Percentiles rank a stretch among this genome's conserved stretches.
Evolutionary conservation across 2,113 vertebrate genomes (phyloP).

Genomic region (Myiagra hebetior): DNA sequence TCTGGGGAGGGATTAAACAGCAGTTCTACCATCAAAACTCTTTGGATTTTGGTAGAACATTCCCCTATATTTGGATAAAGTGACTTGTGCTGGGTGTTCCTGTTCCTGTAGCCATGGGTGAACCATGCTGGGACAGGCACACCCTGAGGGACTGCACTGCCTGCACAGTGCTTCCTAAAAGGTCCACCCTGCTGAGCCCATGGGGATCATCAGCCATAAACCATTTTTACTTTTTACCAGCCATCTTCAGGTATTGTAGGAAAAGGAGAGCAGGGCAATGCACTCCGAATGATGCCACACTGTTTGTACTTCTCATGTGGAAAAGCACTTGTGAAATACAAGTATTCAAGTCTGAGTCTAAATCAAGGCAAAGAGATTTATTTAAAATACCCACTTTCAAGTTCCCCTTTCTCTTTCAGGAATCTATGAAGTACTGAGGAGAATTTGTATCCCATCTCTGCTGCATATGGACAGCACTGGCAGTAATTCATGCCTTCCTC

Average conservation of each 20-base stretch:
- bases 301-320: not conserved
- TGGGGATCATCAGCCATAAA: not conserved
- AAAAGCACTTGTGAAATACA: not conserved
- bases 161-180: not conserved
- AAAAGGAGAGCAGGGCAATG: fast-evolving
- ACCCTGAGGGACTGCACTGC: not conserved
- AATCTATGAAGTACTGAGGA: not conserved
- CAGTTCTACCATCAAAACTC: too few species aligned
- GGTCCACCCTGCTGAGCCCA: not conserved
- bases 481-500: not conserved
- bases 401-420: not conserved
- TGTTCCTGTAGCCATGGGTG: not conserved
- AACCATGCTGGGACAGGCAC: fast-evolving
- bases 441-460: not conserved
- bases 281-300: fast-evolving
- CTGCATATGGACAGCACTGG: not conserved
- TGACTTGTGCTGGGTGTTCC: not conserved
- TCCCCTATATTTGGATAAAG: not conserved
- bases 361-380: not conserved
- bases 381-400: not conserved
- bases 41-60: not conserved
- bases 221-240: not conserved
- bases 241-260: not conserved
- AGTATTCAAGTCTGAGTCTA: not conserved
- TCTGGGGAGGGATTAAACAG: not conserved